These are phyloP conservation scores for Invenusta paracnida DNA, from an alignment of 2,888 invertebrate species.

Conservation along the genomic window DNA sequence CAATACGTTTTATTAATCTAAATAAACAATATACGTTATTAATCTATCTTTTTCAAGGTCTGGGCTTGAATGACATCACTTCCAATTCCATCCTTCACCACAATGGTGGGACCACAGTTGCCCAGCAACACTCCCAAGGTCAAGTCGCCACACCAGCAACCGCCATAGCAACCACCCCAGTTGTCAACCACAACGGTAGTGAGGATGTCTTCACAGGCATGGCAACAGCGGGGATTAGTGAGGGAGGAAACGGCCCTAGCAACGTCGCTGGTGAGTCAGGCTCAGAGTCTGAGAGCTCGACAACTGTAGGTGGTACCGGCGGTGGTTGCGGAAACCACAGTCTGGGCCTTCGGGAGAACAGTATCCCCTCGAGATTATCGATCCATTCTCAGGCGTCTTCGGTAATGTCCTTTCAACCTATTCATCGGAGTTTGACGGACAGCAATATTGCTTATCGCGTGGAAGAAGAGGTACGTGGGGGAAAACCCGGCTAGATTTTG, in stretches of 20 bases:
- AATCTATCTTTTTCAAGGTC: no score
- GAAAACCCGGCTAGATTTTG: no score
- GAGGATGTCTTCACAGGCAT: not conserved
- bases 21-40: no score
- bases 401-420: not conserved
- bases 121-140: not conserved
- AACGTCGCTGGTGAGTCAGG: not conserved
- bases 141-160: not conserved
- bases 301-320: not conserved
- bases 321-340: not conserved
- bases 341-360: not conserved
- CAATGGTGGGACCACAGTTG: not conserved
- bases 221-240: not conserved
- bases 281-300: not conserved
- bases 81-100: not conserved
- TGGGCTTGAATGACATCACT: not conserved
- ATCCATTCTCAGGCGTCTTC: not conserved
- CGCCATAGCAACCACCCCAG: not conserved
- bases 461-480: not conserved
- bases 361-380: not conserved
- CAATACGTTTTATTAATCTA: no score
- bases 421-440: slow-evolving; percentile 54
- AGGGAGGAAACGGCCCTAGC: no score
- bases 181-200: not conserved
- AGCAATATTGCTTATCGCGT: slow-evolving; percentile 54